Conservation (phyloP, 2,797 vertebrate species). For the Xyrichtys novacula region DNA sequence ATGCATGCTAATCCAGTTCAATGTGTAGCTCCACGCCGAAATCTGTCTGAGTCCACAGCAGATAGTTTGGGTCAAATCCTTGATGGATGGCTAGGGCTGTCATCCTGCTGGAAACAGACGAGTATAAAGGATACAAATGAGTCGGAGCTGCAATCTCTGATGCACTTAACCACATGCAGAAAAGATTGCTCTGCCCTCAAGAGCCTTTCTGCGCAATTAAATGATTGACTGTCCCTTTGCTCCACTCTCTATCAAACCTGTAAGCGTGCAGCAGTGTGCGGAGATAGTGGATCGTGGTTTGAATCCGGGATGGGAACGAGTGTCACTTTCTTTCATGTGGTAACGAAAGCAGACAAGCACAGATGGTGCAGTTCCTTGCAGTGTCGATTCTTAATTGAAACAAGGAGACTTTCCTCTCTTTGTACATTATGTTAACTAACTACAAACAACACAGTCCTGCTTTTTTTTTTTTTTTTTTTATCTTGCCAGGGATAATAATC, state of each 20-base stretch:
- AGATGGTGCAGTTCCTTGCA: slow-evolving; percentile 54
- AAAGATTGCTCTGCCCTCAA: background rate
- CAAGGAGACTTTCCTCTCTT: slow-evolving; percentile 33
- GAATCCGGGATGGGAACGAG: slow-evolving; percentile 8
- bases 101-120: background rate
- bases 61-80: slow-evolving; percentile 12
- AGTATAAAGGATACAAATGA: background rate
- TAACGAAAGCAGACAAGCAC: slow-evolving; percentile 63
- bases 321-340: slow-evolving; percentile 42
- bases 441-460: slow-evolving; percentile 62
- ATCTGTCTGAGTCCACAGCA: background rate
- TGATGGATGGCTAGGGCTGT: background rate
- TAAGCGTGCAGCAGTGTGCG: background rate
- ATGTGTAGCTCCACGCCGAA: background rate
- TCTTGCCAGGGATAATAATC: slow-evolving; percentile 56
- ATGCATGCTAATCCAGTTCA: slow-evolving; percentile 32
- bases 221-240: slow-evolving; percentile 3
- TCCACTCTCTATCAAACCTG: background rate
- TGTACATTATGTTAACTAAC: slow-evolving; percentile 48
- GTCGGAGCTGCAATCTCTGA: background rate
- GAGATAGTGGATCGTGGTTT: background rate
- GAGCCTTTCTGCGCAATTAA: background rate
- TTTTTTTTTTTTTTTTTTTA: slow-evolving; percentile 2
- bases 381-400: slow-evolving; percentile 64
- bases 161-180: background rate